Conservation (phyloP, 2,113 vertebrate genomes). For the Megaceryle maxima region DNA sequence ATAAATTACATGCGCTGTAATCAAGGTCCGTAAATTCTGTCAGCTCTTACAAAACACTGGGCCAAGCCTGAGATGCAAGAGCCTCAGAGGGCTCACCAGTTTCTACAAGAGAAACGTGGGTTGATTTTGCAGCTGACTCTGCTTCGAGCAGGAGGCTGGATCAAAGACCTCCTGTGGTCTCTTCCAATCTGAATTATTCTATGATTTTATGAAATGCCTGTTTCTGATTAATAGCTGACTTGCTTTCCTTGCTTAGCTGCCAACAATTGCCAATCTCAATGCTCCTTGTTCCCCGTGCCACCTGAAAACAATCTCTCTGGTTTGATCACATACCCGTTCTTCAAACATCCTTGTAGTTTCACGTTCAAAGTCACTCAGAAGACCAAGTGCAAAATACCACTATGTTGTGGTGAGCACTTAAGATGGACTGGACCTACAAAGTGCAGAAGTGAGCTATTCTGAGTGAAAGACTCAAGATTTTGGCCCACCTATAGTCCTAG, state of each 20-base stretch:
- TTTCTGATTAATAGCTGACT: constrained; percentile 23
- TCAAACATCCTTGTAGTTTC: background rate
- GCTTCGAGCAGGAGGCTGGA: background rate
- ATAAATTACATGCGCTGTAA: background rate
- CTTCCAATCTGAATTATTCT: background rate
- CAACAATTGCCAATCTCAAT: background rate
- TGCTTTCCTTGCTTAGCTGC: background rate
- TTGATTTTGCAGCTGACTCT: background rate
- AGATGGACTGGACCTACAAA: background rate
- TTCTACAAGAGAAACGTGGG: background rate
- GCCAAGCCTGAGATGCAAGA: background rate
- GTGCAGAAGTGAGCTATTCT: background rate
- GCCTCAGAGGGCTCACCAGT: background rate
- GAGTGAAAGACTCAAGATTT: background rate
- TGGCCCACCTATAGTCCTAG: background rate
- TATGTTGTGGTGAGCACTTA: background rate
- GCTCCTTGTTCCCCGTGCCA: background rate
- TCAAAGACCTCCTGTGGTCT: background rate
- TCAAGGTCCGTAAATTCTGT: background rate
- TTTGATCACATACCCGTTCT: background rate
- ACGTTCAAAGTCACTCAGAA: background rate
- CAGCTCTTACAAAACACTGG: background rate
- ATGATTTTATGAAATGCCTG: background rate
- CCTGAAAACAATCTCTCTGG: background rate
- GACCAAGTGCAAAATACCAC: background rate